phyloP scores from a whole-genome alignment of 2,797 vertebrate genomes.

The Sparus aurata region DNA sequence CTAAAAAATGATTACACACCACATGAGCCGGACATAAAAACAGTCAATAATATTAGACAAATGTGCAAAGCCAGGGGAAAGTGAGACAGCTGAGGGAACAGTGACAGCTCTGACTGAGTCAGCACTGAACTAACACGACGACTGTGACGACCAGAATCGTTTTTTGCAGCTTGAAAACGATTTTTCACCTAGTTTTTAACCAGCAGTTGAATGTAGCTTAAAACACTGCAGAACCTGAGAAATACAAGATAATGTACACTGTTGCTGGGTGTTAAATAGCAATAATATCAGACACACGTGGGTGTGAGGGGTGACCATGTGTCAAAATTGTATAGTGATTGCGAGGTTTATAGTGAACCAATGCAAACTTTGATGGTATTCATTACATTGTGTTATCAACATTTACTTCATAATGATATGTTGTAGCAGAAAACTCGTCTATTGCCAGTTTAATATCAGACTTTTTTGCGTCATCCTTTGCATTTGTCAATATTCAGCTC shows the following conservation, averaged over 20 bases:
- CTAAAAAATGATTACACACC: slow-evolving; percentile 40
- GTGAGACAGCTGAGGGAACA: slow-evolving; percentile 21
- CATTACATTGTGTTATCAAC: no score
- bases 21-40: slow-evolving; percentile 22
- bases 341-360: no score
- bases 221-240: not conserved
- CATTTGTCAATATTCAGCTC: not conserved
- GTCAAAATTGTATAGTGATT: no score
- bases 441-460: not conserved
- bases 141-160: not conserved
- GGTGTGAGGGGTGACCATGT: no score
- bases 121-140: slow-evolving; percentile 27
- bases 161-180: slow-evolving; percentile 30
- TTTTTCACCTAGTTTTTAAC: not conserved
- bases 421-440: no score
- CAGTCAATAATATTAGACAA: slow-evolving; percentile 38
- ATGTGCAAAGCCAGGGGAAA: slow-evolving; percentile 39
- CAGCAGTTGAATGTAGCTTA: not conserved
- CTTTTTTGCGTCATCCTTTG: not conserved
- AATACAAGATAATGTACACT: not conserved
- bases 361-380: no score
- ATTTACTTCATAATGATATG: no score
- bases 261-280: not conserved
- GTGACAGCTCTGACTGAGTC: slow-evolving; percentile 44
- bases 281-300: not conserved